phyloP scores from a whole-genome alignment of 2,888 invertebrate genomes.

The Rapana venosa region DNA sequence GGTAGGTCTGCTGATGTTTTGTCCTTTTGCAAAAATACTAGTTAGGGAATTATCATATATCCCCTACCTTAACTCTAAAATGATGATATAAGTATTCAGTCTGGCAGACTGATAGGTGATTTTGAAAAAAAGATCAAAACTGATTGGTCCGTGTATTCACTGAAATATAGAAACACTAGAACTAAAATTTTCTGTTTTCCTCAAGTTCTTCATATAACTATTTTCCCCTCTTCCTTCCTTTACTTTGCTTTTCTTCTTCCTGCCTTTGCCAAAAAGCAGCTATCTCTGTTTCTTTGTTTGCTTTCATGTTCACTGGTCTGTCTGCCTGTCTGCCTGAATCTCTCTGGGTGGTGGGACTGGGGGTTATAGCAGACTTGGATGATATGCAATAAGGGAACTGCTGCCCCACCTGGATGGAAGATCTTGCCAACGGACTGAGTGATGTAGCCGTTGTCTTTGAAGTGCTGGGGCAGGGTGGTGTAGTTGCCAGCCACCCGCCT shows the following conservation, averaged over 20 bases:
- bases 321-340: not conserved
- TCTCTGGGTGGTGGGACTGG: not conserved
- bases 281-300: not conserved
- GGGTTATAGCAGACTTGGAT: not conserved
- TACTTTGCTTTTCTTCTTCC: no score
- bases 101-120: no score
- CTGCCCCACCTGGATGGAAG: constrained; percentile 86
- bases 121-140: no score
- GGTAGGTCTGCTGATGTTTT: no score
- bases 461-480: constrained; percentile 90
- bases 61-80: no score
- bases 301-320: not conserved
- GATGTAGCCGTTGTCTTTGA: constrained; percentile 88
- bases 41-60: no score
- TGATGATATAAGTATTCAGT: no score
- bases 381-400: not conserved
- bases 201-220: not conserved
- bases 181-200: not conserved
- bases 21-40: no score
- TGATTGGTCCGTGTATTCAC: no score
- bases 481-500: constrained; percentile 87
- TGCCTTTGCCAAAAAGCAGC: no score
- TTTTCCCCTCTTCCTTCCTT: no score
- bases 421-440: constrained; percentile 91
- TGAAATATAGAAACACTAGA: no score